Percentiles rank a stretch among this genome's conserved stretches.
Evolutionary conservation across 2,888 invertebrate genomes (phyloP).

Genomic region (Orgyia antiqua): DNA sequence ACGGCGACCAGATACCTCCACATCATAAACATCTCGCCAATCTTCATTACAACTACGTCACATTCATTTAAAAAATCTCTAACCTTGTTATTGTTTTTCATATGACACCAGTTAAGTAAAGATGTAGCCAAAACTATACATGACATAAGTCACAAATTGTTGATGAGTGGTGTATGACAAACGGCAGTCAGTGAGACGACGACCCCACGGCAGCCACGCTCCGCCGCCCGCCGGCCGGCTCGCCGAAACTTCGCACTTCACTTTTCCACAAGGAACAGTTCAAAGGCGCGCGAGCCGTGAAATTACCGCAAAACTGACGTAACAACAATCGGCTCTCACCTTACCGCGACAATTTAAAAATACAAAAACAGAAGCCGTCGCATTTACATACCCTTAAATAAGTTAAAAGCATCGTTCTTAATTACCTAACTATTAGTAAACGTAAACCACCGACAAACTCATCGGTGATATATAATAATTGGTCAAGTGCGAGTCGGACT

Average conservation of each 20-base stretch:
- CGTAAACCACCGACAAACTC: too few species aligned
- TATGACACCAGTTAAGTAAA: too few species aligned
- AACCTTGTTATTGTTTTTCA: too few species aligned
- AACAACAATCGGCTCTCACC: conserved; percentile 38
- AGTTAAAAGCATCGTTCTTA: neutral
- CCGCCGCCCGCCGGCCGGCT: conserved; percentile 43
- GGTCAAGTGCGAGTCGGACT: too few species aligned
- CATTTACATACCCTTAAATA: conserved; percentile 3
- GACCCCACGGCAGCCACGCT: conserved; percentile 59
- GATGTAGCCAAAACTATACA: neutral
- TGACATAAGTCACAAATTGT: conserved; percentile 11
- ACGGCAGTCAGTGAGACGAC: conserved; percentile 51
- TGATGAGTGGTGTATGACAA: conserved; percentile 24
- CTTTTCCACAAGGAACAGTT: conserved; percentile 70
- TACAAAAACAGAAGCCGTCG: conserved; percentile 9
- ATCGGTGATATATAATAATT: too few species aligned
- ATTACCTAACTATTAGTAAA: too few species aligned
- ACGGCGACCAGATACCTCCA: conserved; percentile 46
- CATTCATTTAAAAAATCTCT: too few species aligned
- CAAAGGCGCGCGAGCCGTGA: conserved; percentile 64
- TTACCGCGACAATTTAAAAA: conserved; percentile 19
- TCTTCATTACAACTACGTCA: too few species aligned
- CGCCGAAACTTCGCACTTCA: conserved; percentile 76
- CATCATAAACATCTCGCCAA: too few species aligned
- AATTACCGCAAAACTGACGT: conserved; percentile 70